These are phyloP conservation scores for Buathra laborator DNA, from an alignment of 2,888 invertebrate genomes.

Conservation along the genomic window DNA sequence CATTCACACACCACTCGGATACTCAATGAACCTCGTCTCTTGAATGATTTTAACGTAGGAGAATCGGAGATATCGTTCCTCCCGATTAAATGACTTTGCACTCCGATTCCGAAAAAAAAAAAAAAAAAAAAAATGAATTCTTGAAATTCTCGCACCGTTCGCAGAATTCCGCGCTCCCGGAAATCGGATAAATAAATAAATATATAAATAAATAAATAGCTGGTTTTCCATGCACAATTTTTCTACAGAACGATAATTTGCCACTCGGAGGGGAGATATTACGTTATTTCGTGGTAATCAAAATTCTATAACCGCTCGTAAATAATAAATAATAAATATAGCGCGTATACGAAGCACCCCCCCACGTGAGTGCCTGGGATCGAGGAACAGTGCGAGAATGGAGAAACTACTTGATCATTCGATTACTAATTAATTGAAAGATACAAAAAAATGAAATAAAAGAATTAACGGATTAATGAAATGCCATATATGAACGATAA, in stretches of 20 bases:
- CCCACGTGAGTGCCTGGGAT: conserved; percentile 4
- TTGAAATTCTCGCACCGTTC: conserved; percentile 26
- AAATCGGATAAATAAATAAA: no score
- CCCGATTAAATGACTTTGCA: not conserved
- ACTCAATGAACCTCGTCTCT: conserved; percentile 32
- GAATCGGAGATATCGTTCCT: conserved; percentile 21
- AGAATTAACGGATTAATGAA: conserved; percentile 44
- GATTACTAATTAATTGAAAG: conserved; percentile 22
- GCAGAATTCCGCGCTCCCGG: not conserved
- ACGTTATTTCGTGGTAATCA: conserved; percentile 20
- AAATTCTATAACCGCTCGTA: conserved; percentile 2
- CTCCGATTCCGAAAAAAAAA: conserved; percentile 12
- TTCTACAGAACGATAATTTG: conserved; percentile 29
- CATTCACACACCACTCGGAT: conserved; percentile 40
- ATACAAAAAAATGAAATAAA: conserved; percentile 25
- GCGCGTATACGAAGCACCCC: conserved; percentile 4
- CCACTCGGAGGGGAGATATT: not conserved
- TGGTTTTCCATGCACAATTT: conserved; percentile 51
- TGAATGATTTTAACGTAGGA: not conserved
- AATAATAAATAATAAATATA: not conserved
- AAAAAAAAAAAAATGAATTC: conserved; percentile 2
- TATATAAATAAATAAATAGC: conserved; percentile 11
- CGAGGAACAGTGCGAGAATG: conserved; percentile 2
- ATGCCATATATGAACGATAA: conserved; percentile 31
- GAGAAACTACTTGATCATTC: conserved; percentile 15